A percentile compares a stretch with the other conserved stretches of the same genome.
Evolutionary conservation across 2,888 invertebrate species (phyloP).

Genomic region (Liodrosophila aerea): DNA sequence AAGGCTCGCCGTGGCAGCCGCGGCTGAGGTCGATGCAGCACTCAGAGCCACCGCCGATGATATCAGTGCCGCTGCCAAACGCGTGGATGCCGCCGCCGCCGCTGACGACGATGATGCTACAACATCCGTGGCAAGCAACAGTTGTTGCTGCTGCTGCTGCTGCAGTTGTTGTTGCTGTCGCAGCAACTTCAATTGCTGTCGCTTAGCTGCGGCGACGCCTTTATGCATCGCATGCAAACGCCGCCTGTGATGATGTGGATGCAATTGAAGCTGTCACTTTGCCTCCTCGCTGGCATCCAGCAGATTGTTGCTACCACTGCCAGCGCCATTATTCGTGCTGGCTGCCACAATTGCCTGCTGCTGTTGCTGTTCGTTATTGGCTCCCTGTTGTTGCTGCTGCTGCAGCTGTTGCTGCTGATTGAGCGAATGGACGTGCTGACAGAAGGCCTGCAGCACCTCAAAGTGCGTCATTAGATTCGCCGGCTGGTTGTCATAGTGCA

Average conservation of each 20-base stretch:
- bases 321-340: conserved; percentile 50
- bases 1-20: conserved; percentile 63
- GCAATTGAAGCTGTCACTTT: conserved; percentile 81
- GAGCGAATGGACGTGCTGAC: conserved; percentile 81
- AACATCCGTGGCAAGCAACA: conserved; percentile 61
- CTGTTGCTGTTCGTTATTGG: conserved; percentile 54
- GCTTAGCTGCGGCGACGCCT: conserved; percentile 65
- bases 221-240: conserved; percentile 77
- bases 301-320: conserved; percentile 65
- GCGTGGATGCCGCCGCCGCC: conserved; percentile 69
- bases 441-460: conserved; percentile 87
- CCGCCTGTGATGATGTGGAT: conserved; percentile 78
- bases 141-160: conserved; percentile 46
- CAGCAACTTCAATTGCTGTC: conserved; percentile 65
- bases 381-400: conserved; percentile 57
- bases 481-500: conserved; percentile 85
- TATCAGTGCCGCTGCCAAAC: conserved; percentile 67
- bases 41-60: conserved; percentile 68
- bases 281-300: conserved; percentile 77
- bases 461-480: conserved; percentile 89
- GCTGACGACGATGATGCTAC: conserved; percentile 44
- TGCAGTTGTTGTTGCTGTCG: conserved; percentile 34
- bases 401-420: conserved; percentile 76
- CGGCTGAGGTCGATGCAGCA: conserved; percentile 56
- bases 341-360: conserved; percentile 45